Evolutionary conservation across 2,888 invertebrate genomes (phyloP), one percentile per base, ranked within the genome.

Genomic region (Ophioninae sp.): DNA sequence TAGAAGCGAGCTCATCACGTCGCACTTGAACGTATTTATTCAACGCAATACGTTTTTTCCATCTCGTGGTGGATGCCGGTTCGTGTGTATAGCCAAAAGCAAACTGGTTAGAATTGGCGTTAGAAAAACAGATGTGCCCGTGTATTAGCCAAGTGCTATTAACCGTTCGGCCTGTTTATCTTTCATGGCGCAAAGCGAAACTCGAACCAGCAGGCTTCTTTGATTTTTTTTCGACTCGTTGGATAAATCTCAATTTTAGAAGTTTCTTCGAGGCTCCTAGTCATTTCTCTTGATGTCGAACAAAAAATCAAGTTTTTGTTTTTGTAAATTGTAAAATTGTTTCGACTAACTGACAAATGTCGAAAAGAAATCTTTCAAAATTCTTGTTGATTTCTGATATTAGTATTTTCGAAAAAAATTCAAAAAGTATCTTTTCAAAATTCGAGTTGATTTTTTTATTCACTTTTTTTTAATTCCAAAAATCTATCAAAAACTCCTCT

Each of bases 81-180:
- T 30, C 51, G 13, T 2, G 58, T 71, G 9, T 20, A 3, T 20
- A 59, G 20, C 10, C n/a, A 20, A 64, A 30, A 64, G 51, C 39
- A 41, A 39, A 13, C 56, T 10, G 20, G 64, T 39, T 22, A 22
- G 44, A 39, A 59, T 76, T n/a, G 17, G 65, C 23, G 20, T 39
- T 59, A 81, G 23, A 44, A 76, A 72, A 76, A 71, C 76, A 81
- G 72, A 72, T 72, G 51, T 51, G 81, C 71, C 39, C 20, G 23
- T 63, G 61, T 44, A 63, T 72, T 44, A 51, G 39, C 5, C 37
- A n/a, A 44, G 44, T 20, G n/a, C 17, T 68, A 56, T 76, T 37
- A 72, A 39, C 58, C 51, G 59, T 81, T 67, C 67, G 39, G 51
- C 59, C 37, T 72, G 65, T 71, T 71, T 72, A 81, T 81, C 65